phyloP scores from a whole-genome alignment of 2,888 invertebrate genomes.

The Erannis defoliaria region DNA sequence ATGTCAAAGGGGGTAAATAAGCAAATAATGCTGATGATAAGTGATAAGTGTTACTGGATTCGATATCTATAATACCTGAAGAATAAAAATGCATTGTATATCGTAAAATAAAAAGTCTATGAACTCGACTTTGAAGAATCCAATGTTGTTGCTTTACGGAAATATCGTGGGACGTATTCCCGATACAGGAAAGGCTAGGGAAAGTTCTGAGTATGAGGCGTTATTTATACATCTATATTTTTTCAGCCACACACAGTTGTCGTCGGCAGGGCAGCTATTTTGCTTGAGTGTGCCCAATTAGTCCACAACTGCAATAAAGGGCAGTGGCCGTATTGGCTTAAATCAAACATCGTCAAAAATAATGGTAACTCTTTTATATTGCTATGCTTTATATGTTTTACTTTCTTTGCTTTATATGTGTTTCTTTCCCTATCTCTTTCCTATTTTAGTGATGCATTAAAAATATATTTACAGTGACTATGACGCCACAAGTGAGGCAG shows the following conservation, averaged over 20 bases:
- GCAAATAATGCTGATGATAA: too few relatives aligned
- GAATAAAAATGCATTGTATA: too few relatives aligned
- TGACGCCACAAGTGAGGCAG: conserved; percentile 78
- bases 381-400: not conserved
- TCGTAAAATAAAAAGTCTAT: too few relatives aligned
- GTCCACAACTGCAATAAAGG: conserved; percentile 99
- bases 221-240: not conserved
- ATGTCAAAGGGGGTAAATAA: too few relatives aligned
- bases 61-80: too few relatives aligned
- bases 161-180: too few relatives aligned
- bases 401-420: not conserved
- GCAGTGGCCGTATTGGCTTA: conserved; percentile 99
- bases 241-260: conserved; percentile 96
- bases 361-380: conserved; percentile 56
- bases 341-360: conserved; percentile 88
- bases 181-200: too few relatives aligned
- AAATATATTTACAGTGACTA: conserved; percentile 78
- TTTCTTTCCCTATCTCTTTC: not conserved
- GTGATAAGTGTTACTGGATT: too few relatives aligned
- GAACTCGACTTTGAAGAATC: too few relatives aligned
- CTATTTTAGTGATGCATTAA: not conserved
- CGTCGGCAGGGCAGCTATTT: conserved; percentile 95
- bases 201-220: too few relatives aligned
- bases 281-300: conserved; percentile 98
- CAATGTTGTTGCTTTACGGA: too few relatives aligned